Percentiles rank a stretch among this genome's conserved stretches.
phyloP scores from a whole-genome alignment of 2,888 invertebrate genomes.

The Orchesella flavescens region DNA sequence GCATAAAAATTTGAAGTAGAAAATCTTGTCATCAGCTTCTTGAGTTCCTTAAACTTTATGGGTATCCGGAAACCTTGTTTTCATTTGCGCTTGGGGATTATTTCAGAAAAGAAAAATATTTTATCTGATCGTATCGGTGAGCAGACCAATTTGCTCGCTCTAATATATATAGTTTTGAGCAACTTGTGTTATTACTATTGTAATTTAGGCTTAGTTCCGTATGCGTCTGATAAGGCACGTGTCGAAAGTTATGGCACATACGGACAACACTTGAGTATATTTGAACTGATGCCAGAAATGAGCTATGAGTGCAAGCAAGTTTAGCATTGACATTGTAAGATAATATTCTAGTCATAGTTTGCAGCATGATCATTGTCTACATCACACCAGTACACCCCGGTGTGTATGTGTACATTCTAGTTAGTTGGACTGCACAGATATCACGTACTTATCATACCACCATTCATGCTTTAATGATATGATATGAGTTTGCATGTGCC shows the following conservation, averaged over 20 bases:
- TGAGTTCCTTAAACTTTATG: conserved; percentile 42
- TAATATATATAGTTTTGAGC: neutral
- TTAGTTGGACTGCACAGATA: neutral
- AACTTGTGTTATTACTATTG: neutral
- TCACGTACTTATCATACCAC: neutral
- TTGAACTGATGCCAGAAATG: conserved; percentile 45
- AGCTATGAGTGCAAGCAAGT: conserved; percentile 22
- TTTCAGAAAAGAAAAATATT: conserved; percentile 29
- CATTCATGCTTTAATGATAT: too few relatives aligned
- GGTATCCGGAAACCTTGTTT: conserved; percentile 41
- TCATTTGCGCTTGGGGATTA: conserved; percentile 46
- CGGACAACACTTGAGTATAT: conserved; percentile 45
- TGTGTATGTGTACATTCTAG: too few relatives aligned
- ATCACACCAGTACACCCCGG: neutral
- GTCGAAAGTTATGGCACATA: conserved; percentile 50
- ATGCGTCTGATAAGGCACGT: conserved; percentile 40
- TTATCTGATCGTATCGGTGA: conserved; percentile 42
- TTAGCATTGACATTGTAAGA: conserved; percentile 48
- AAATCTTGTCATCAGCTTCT: conserved; percentile 45
- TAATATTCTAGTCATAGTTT: conserved; percentile 25
- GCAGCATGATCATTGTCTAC: neutral
- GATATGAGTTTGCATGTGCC: neutral
- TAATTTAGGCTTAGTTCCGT: conserved; percentile 30
- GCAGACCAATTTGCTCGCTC: conserved; percentile 40
- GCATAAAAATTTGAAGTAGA: conserved; percentile 47